Evolutionary conservation across 2,888 invertebrate species (phyloP), one percentile per base, ranked within the genome.

Genomic region (Globia sparganii): DNA sequence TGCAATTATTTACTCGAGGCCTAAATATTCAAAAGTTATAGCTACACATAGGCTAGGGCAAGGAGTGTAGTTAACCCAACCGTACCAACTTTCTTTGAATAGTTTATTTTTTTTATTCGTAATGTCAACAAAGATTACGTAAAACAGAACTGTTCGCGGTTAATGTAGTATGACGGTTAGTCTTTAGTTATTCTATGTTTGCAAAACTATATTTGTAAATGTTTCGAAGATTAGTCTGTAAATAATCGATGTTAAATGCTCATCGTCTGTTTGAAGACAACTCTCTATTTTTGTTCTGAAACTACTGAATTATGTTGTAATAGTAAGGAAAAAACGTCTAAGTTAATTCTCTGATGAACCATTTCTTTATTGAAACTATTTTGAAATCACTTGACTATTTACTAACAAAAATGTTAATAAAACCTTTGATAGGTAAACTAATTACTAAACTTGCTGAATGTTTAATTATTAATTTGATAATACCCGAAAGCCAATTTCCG

Each of bases 121-220:
- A 79, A 65, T 69, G 34, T 75, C 69, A 84, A 70, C 65, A 77
- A 75, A 78, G 66, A 84, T 81, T 78, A 73, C 43, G 64, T 74
- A 70, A 81, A 79, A 83, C 46, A 72, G 5, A 66, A 53, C 43
- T 69, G 56, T 78, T 83, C 65, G 62, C 72, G 72, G 72, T 78
- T 66, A 46, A 75, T 68, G 53, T 72, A 18, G 43, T 72, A 58
- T 70, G 56, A 67, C 76, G 62, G 65, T 72, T 21, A 40, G 58
- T 75, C 70, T 68, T 43, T 68, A 43, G 28, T 18, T 25, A 68
- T 70, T 31, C n/a, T 67, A 59, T 59, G 43, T 75, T 81, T 81
- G 56, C 64, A 31, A 69, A 64, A 71, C 40, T 49, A 46, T 81
- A 31, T 56, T 67, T 59, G 66, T 84, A 46, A 69, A 70, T 70